Evolutionary conservation across 92 coral and sea anemone species (phyloP), one percentile per base, ranked within the genome.

Genomic region (Palythoa caribaeorum): DNA sequence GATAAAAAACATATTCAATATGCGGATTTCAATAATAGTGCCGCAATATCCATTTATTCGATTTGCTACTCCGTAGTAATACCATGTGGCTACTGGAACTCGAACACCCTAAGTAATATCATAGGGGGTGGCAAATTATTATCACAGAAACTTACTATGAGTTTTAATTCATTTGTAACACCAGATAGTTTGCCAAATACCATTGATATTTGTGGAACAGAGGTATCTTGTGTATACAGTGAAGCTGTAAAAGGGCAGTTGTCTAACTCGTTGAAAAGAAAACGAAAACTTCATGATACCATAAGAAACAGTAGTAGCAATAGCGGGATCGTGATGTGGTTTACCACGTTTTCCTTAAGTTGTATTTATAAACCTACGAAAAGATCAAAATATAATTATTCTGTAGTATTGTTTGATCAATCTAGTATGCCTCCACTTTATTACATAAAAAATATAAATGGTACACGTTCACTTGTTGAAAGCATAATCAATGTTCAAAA

Each of bases 361-460:
- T 89, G 92, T n/a, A n/a, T n/a, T n/a, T 89, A 89, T 71, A 89
- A 74, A 89, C 44, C 92, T 81, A 80, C 80, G 60, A 88, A 79
- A 66, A 77, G 54, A 71, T 88, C 90, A 59, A 88, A 88, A 77
- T 53, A 79, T 71, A 70, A 66, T 85, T 85, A 78, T 72, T 77
- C 80, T 62, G 38, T 84, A 14, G 19, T 85, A 68, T 52, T 78
- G 38, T 90, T 60, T 78, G 84, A 79, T 85, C 62, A 90, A 71
- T 84, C 55, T 51, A 51, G 55, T 51, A 51, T 51, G 55, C 55
- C 55, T 51, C 55, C 55, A 51, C 55, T 51, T 51, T 51, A 51
- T 51, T 51, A 51, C 55, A 4, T 51, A 51, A 51, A 51, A 51
- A 4, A 51, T 51, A 51, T 51, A 51, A 51, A 51, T 51, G 55